Base-by-base conservation (phyloP, 1,140 invertebrate genomes). In the Zaprionus gabonicus region DNA sequence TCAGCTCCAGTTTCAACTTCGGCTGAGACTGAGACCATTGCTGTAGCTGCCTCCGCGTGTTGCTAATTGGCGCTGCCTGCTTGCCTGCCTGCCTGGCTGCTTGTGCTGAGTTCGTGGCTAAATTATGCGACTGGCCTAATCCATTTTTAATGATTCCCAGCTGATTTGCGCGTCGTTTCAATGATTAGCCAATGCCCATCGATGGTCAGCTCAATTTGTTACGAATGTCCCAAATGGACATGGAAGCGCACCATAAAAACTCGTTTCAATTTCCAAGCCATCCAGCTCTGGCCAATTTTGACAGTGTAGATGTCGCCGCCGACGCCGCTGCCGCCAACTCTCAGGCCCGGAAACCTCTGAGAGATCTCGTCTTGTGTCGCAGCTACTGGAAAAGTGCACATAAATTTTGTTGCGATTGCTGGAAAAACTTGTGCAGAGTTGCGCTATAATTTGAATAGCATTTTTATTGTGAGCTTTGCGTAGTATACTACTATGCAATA, bases 41-140 rank as follows among this genome's bases (percentile, higher is more conserved):
- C 9, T 46, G 57, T 23, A 23, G 23, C 49, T 60, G 25, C 68
- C 46, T 74, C 44, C 46, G 49, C 56, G 28, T 58, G 60, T 36
- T 49, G 77, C 78, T 78, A 78, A 78, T 78, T 78, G 65, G 59
- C 38, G 49, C 46, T 44, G 38, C 12, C 31, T 31, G 9, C 1
- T 6, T 17, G 51, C 17, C 46, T 51, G 57, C 59, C 62, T 72
- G 69, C 73, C 41, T 34, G 28, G 7, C 7, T 31, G 31, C 31
- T 34, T 34, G 31, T 34, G 31, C 31, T 10, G 31, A 34, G 31
- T 23, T 15, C 58, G 67, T 62, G 74, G 49, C 51, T 90, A 87
- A 88, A 81, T 88, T 88, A 88, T 88, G 85, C 85, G 71, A 68
- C 46, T 66, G 72, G 81, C 70, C 84, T 90, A 90, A 90, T 90